Base-by-base conservation (phyloP, 2,113 vertebrate species). In the Charadrius vociferus region DNA sequence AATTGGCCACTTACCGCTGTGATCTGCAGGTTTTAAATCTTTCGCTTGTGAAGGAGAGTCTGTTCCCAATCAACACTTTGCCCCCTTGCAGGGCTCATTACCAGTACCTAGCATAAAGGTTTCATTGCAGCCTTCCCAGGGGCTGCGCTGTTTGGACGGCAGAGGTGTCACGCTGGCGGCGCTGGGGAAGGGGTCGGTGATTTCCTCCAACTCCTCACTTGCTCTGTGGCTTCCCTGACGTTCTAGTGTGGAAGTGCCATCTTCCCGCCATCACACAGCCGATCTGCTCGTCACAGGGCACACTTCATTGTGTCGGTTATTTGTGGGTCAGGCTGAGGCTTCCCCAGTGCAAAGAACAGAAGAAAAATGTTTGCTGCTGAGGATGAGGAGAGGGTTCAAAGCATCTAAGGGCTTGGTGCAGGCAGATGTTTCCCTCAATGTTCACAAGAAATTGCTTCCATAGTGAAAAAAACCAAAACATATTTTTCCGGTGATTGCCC, bases 251-350 rank as follows among this genome's bases (percentile, higher is more conserved):
- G n/a, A 63, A 67, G 6, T 37, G 36, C 6, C 26, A 24, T 63
- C 23, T 18, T 79, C 27, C 39, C 3, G 0, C 45, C 50, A 75
- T 23, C 52, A 29, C 79, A 8, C 22, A 58, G 36, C 21, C 0
- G 0, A 32, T 34, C 45, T 53, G 36, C 81, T 74, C 3, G 1
- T 39, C 10, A 34, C n/a, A 70, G 10, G 6, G 3, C 39, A 10
- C 0, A 0, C n/a, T 90, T 90, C 0, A 0, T 24, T 74, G 29
- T n/a, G 45, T 29, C 1, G 1, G 18, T 52, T 52, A 19, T 53
- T 81, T 27, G 47, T 1, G 4, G 1, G 6, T 58, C 14, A 34
- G 15, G 19, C 1, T 21, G 62, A 63, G 16, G 17, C 20, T 90
- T 50, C 29, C 63, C 32, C 22, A 1, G 7, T 7, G 21, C 24